Conservation (phyloP, 1,140 invertebrate genomes). For the Aphaenogaster ashmeadi region DNA sequence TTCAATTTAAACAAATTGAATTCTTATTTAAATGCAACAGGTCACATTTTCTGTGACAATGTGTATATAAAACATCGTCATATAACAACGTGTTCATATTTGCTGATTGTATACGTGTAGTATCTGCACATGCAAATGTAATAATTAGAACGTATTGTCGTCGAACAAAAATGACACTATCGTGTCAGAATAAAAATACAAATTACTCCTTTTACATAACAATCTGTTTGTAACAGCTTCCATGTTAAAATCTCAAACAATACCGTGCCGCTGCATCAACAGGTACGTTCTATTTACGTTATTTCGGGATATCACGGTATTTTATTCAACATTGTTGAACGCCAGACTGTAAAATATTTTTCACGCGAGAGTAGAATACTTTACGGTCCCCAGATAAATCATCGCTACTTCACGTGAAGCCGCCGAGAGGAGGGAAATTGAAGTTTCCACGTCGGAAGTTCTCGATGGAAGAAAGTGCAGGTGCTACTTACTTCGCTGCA, state of each 20-base stretch:
- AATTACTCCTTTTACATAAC: background rate
- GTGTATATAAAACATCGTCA: too few relatives aligned
- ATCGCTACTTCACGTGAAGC: background rate
- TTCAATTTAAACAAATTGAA: too few relatives aligned
- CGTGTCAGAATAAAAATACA: background rate
- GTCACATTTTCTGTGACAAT: background rate
- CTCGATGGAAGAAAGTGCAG: background rate
- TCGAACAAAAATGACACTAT: background rate
- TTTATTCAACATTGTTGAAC: background rate
- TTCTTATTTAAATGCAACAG: background rate
- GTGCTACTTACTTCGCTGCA: background rate
- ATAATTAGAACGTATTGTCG: background rate
- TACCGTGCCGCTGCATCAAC: background rate
- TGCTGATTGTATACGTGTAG: background rate
- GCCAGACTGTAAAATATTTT: background rate
- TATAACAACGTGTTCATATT: background rate
- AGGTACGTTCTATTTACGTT: background rate
- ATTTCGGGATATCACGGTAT: conserved; percentile 4
- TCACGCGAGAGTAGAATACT: background rate
- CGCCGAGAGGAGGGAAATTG: background rate
- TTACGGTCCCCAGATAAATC: conserved; percentile 26
- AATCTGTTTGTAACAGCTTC: background rate
- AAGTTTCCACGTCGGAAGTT: conserved; percentile 40
- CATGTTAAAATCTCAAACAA: background rate
- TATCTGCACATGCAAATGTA: background rate